Base-by-base conservation (phyloP, 1,140 invertebrate species). In the Mycetomoellerius zeteki region DNA sequence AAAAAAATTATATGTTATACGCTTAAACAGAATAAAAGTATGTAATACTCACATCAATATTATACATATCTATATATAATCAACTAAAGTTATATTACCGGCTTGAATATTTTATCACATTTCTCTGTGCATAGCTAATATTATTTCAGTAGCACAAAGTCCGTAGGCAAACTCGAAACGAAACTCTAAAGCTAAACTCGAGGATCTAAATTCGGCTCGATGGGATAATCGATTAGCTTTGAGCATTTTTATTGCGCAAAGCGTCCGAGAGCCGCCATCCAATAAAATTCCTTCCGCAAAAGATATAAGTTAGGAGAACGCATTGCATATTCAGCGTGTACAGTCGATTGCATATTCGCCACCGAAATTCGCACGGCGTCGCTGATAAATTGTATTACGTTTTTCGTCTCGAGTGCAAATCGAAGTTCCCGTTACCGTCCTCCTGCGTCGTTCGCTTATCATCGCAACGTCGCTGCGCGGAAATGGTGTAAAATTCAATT, bases 201-300 rank as follows among this genome's bases (percentile, higher is more conserved):
- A 24, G 54, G 14, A 60, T 73, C 80, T 60, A 60, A 84, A 73
- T 67, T 84, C 54, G 37, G 14, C 24, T 33, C 21, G 33, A 82
- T 82, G 16, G 37, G 78, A 72, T 84, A 84, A 84, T 84, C 80
- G 80, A 75, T 84, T 73, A 73, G 24, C 80, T 84, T 84, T 84
- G 80, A 84, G 24, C 67, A 84, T 73, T 84, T 82, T 84, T 84
- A 84, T 84, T 84, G 56, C 14, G 80, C 80, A 73, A 82, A 73
- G 67, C 80, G 52, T 21, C 21, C 43, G 76, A 50, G 43, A 33
- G 64, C n/a, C 12, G 10, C 47, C 69, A 10, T 73, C 43, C 80
- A 60, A 84, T 84, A 75, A 84, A 82, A 84, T 33, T 84, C 69
- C 80, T 84, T 86, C 69, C 58, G 69, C 21, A 54, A 76, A 33